phyloP scores from a whole-genome alignment of 1,140 invertebrate genomes.

The fruit fly (Drosophila melanogaster) region DNA sequence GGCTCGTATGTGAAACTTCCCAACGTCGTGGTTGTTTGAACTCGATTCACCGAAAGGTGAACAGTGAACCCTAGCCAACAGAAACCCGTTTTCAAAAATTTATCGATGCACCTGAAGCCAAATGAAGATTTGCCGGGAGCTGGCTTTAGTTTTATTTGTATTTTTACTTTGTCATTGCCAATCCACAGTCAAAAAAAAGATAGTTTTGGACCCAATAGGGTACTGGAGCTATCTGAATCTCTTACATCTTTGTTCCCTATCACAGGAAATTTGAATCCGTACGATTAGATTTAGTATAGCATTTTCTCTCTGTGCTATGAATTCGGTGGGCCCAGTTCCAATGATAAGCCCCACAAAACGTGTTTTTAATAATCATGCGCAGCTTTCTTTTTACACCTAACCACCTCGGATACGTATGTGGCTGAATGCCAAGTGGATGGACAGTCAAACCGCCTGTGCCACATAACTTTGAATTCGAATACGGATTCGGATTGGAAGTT shows the following conservation, averaged over 20 bases:
- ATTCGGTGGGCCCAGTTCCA: conserved; percentile 15
- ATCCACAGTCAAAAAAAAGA: not conserved
- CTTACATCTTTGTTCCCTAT: too few relatives aligned
- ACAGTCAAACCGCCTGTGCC: conserved; percentile 37
- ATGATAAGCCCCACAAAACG: conserved; percentile 54
- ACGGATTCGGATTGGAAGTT: conserved; percentile 8
- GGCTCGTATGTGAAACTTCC: conserved; percentile 10
- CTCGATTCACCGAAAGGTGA: conserved; percentile 24
- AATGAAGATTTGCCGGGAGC: conserved; percentile 22
- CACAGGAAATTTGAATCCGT: not conserved
- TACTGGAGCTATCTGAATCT: too few relatives aligned
- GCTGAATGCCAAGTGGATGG: conserved; percentile 33
- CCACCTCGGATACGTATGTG: conserved; percentile 20
- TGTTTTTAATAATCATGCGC: conserved; percentile 78
- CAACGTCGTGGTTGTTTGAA: conserved; percentile 36
- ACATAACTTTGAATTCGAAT: conserved; percentile 1
- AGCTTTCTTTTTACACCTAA: conserved; percentile 71
- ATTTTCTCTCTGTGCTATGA: conserved; percentile 16
- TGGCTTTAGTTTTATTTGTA: not conserved
- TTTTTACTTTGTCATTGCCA: conserved; percentile 15
- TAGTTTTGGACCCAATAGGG: not conserved
- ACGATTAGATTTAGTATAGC: too few relatives aligned
- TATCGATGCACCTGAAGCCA: conserved; percentile 16
- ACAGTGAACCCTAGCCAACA: conserved; percentile 24
- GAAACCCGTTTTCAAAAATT: conserved; percentile 36